Conservation (phyloP, 2,113 vertebrate species). For the Dipodomys merriami region DNA sequence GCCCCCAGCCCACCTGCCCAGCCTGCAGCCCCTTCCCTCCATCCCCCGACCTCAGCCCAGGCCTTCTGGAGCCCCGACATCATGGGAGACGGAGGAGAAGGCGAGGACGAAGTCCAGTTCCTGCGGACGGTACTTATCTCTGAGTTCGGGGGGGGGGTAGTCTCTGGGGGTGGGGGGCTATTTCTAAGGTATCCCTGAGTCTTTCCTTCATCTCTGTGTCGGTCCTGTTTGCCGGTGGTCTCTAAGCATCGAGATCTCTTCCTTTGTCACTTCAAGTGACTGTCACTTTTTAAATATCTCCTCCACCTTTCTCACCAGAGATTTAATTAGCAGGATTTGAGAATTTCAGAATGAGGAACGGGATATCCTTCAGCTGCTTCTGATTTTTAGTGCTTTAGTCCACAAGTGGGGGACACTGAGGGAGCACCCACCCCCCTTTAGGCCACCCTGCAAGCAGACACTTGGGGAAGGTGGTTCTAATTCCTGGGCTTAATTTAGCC, state of each 20-base stretch:
- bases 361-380: not conserved
- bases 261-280: constrained; percentile 11
- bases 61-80: constrained; percentile 64
- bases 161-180: too few species aligned
- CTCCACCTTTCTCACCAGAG: not conserved
- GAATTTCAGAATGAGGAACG: not conserved
- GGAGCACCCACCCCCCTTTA: not conserved
- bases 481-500: constrained; percentile 80
- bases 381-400: not conserved
- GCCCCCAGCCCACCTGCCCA: constrained; percentile 49
- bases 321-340: not conserved
- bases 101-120: constrained; percentile 96
- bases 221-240: not conserved
- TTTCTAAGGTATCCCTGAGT: not conserved
- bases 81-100: constrained; percentile 95
- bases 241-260: constrained; percentile 17
- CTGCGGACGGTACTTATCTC: constrained; percentile 92
- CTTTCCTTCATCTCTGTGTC: not conserved
- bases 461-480: constrained; percentile 72
- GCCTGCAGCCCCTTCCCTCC: constrained; percentile 12
- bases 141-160: not conserved
- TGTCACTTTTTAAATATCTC: not conserved
- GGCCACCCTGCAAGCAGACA: constrained; percentile 44
- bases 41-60: not conserved
- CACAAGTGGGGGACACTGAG: not conserved